phyloP scores from a whole-genome alignment of 2,888 invertebrate species.

The Eupithecia insigniata region DNA sequence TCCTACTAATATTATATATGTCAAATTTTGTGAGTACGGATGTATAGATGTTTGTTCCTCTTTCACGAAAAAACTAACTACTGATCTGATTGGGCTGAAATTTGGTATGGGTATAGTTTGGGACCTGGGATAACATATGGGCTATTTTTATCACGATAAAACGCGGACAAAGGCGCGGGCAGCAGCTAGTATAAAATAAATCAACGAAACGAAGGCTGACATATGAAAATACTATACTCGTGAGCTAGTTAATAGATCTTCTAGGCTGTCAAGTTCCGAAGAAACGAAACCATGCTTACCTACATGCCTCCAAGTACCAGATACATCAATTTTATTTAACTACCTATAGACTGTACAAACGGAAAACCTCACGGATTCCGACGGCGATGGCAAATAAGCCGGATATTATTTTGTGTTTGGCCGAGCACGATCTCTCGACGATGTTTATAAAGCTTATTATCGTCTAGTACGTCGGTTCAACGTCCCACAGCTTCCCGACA shows the following conservation, averaged over 20 bases:
- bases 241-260: background rate
- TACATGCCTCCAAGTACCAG: background rate
- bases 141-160: too few relatives aligned
- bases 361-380: constrained; percentile 66
- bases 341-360: constrained; percentile 52
- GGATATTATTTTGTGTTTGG: constrained; percentile 76
- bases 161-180: too few relatives aligned
- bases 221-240: background rate
- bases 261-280: background rate
- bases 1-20: too few relatives aligned
- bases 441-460: constrained; percentile 76
- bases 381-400: constrained; percentile 74
- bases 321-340: constrained; percentile 23
- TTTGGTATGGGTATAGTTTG: too few relatives aligned
- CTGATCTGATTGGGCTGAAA: too few relatives aligned
- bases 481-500: constrained; percentile 60
- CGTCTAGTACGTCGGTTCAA: constrained; percentile 73
- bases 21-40: too few relatives aligned
- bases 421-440: constrained; percentile 71
- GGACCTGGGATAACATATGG: too few relatives aligned
- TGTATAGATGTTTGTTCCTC: too few relatives aligned
- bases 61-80: too few relatives aligned
- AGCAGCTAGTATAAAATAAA: too few relatives aligned
- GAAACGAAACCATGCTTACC: background rate
- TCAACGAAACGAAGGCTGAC: background rate